Percentiles rank a stretch among this genome's conserved stretches.
These are phyloP conservation scores for Drosophila rellima DNA, from an alignment of 2,888 invertebrate genomes.

Conservation along the genomic window DNA sequence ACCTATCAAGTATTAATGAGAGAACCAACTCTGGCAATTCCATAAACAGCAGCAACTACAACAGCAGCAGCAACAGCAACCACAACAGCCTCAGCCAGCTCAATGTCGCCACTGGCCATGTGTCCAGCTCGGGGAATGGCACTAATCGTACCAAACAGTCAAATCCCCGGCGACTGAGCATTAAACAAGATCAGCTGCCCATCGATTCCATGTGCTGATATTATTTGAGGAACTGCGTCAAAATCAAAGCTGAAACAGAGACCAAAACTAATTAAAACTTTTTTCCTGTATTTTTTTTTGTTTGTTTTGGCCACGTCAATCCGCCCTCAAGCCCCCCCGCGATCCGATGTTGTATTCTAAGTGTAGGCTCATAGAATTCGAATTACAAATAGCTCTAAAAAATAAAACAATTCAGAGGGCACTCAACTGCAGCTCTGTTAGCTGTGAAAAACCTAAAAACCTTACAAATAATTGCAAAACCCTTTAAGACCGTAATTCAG, in stretches of 20 bases:
- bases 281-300: too few relatives aligned
- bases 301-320: neutral
- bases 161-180: conserved; percentile 84
- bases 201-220: conserved; percentile 86
- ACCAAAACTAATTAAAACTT: too few relatives aligned
- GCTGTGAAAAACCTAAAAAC: conserved; percentile 47
- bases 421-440: conserved; percentile 50
- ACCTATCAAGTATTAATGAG: conserved; percentile 85
- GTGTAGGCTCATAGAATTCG: conserved; percentile 53
- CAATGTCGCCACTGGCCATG: conserved; percentile 32
- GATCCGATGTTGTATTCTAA: conserved; percentile 56
- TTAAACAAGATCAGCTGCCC: conserved; percentile 85
- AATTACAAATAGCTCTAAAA: conserved; percentile 37
- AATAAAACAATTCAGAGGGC: conserved; percentile 35
- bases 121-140: conserved; percentile 40
- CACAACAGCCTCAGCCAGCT: conserved; percentile 61
- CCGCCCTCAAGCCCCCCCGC: neutral
- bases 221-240: conserved; percentile 51
- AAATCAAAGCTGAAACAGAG: neutral
- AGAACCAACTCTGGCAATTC: conserved; percentile 82
- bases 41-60: conserved; percentile 80
- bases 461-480: conserved; percentile 17
- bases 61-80: conserved; percentile 70
- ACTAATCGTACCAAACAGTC: conserved; percentile 64
- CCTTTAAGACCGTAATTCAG: conserved; percentile 2